Conservation (phyloP, 2,888 invertebrate genomes). For the Patella ulyssiponensis region DNA sequence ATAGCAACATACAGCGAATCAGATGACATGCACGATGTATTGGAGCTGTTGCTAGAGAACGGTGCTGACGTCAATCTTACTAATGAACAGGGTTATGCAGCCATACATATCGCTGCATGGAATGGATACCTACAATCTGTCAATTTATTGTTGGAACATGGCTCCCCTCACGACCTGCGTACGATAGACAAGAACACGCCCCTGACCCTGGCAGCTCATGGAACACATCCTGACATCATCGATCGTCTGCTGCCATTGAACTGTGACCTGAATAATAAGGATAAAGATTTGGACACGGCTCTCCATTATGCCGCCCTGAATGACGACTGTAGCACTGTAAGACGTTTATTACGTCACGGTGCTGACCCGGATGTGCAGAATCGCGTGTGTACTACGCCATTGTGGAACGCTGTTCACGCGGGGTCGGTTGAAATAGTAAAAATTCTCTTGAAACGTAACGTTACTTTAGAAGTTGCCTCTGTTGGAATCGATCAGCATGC, state of each 20-base stretch:
- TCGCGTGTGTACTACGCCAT: slow-evolving; percentile 49
- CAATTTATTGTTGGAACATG: slow-evolving; percentile 45
- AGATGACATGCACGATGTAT: slow-evolving; percentile 40
- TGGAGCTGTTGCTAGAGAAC: slow-evolving; percentile 42
- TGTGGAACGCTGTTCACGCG: slow-evolving; percentile 65
- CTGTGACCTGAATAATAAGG: slow-evolving; percentile 61
- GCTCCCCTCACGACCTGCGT: slow-evolving; percentile 48
- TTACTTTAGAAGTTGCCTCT: slow-evolving; percentile 46
- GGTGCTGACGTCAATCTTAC: slow-evolving; percentile 45
- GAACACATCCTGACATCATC: slow-evolving; percentile 44
- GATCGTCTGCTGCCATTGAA: slow-evolving; percentile 52
- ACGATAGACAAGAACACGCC: slow-evolving; percentile 62
- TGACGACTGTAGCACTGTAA: slow-evolving; percentile 50
- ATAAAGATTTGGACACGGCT: slow-evolving; percentile 64
- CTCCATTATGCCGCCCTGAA: slow-evolving; percentile 63
- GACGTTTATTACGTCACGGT: slow-evolving; percentile 52
- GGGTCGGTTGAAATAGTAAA: slow-evolving; percentile 46
- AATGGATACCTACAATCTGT: slow-evolving; percentile 54
- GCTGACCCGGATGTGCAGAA: slow-evolving; percentile 58
- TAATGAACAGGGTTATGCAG: slow-evolving; percentile 53
- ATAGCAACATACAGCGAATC: slow-evolving; percentile 55
- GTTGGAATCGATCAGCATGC: slow-evolving; percentile 60
- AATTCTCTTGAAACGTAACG: slow-evolving; percentile 53
- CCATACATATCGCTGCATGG: slow-evolving; percentile 65
- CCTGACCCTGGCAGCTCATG: slow-evolving; percentile 63